A percentile compares a stretch with the other conserved stretches of the same genome.
phyloP scores from a whole-genome alignment of 2,888 invertebrate species.

The Pasiphila rectangulata region DNA sequence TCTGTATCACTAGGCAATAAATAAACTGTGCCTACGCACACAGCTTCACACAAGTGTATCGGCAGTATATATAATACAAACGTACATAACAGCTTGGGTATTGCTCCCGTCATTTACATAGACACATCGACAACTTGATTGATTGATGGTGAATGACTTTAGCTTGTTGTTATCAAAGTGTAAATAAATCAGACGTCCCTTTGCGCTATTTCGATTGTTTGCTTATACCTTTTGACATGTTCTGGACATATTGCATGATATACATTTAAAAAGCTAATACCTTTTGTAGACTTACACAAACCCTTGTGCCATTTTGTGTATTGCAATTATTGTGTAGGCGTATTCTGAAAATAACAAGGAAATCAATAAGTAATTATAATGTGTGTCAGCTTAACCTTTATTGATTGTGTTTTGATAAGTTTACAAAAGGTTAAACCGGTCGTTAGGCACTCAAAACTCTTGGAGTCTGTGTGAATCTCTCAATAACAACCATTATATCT shows the following conservation, averaged over 20 bases:
- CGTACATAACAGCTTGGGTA: conserved; percentile 33
- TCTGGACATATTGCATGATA: conserved; percentile 16
- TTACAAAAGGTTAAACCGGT: conserved; percentile 5
- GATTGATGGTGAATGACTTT: conserved; percentile 50
- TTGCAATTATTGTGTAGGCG: conserved; percentile 7
- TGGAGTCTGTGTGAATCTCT: no score
- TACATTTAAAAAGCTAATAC: conserved; percentile 15
- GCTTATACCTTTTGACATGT: conserved; percentile 20
- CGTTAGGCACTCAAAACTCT: conserved; percentile 3
- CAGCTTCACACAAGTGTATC: background rate
- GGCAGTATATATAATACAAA: conserved; percentile 17
- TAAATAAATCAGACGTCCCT: conserved; percentile 45
- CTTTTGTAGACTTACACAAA: conserved; percentile 11
- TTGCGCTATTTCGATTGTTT: conserved; percentile 26
- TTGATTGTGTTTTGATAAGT: conserved; percentile 14
- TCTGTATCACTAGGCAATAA: conserved; percentile 8
- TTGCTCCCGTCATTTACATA: conserved; percentile 49
- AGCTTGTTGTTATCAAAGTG: conserved; percentile 46
- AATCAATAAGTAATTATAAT: conserved; percentile 8
- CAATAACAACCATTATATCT: no score
- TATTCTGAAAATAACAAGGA: conserved; percentile 7
- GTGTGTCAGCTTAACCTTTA: conserved; percentile 1
- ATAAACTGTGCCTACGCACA: conserved; percentile 17
- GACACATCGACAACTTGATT: conserved; percentile 47
- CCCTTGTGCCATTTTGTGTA: conserved; percentile 10